Base-by-base conservation (phyloP, 1,140 invertebrate species). In the Diploscapter pachys region DNA sequence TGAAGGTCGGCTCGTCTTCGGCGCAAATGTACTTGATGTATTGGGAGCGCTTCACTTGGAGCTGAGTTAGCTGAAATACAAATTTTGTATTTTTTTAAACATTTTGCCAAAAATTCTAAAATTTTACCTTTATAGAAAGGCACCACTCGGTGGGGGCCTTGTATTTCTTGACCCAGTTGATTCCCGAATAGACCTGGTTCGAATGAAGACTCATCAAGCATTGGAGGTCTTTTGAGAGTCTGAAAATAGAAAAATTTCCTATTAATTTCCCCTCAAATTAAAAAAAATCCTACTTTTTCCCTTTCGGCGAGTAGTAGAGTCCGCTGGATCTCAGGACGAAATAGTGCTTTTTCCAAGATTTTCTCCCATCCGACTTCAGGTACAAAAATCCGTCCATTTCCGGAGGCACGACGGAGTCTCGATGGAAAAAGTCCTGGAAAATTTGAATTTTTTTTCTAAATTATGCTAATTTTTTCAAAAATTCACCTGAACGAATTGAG, bases 91-190 rank as follows among this genome's bases (percentile, higher is more conserved):
- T 59, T 59, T 31, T 59, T 31, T 59, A 9, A 8, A 9, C 57
- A 9, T 59, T 59, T 59, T 59, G 0, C 31, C 2, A 11, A 11
- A 11, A 11, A 11, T 59, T 31, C 57, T 1, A 11, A 59, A 59
- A 59, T 11, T 31, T 73, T 81, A 88, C 87, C 83, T 98, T 98
- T 50, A 99, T 90, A 0, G 94, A 95, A 86, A 99, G 98, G 78
- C 95, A 93, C 86, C 89, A 93, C 80, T 98, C 94, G 0, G 93
- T 95, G 0, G 96, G 96, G 0, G 96, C 92, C 87, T 98, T 98
- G 86, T 93, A 96, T 84, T 98, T 98, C 87, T 98, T 98, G 83
- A 92, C 93, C 96, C 96, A 98, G 2, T 94, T 93, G 63, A 97
- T 86, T 11, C 95, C 95, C 82, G 92, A 90, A 86, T 98, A 99